Conservation (phyloP, 2,113 vertebrate species). For the Fregetta grallaria region DNA sequence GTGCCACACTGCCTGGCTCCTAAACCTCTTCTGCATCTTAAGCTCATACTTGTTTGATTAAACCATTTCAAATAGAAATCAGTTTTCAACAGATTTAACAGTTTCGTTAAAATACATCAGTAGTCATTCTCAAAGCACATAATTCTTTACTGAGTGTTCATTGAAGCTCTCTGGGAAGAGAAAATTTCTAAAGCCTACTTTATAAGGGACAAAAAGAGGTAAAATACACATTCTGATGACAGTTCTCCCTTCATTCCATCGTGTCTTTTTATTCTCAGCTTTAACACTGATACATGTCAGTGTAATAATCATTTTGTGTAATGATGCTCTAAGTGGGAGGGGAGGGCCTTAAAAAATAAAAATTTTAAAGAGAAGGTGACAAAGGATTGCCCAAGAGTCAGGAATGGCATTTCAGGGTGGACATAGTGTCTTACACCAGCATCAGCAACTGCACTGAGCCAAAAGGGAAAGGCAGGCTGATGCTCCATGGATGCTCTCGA, state of each 20-base stretch:
- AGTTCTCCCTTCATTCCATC: background rate
- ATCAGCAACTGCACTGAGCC: background rate
- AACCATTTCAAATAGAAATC: background rate
- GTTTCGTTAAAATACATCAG: background rate
- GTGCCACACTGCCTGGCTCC: background rate
- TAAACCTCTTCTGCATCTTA: background rate
- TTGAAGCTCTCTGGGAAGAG: background rate
- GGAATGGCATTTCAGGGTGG: accelerated
- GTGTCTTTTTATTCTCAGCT: background rate
- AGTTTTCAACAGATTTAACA: background rate
- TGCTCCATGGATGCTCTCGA: accelerated
- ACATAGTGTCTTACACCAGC: background rate
- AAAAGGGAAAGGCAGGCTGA: background rate
- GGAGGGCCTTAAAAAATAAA: background rate
- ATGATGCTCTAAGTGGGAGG: background rate
- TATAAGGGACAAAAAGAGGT: background rate
- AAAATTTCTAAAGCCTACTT: background rate
- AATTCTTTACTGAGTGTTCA: background rate
- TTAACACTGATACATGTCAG: background rate
- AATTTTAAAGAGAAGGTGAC: background rate
- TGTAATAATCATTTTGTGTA: background rate
- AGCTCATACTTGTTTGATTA: background rate
- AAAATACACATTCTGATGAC: background rate
- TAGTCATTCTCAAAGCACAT: background rate
- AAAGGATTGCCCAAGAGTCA: background rate